phyloP scores from a whole-genome alignment of 2,888 invertebrate species.

The Dryobotodes eremita region DNA sequence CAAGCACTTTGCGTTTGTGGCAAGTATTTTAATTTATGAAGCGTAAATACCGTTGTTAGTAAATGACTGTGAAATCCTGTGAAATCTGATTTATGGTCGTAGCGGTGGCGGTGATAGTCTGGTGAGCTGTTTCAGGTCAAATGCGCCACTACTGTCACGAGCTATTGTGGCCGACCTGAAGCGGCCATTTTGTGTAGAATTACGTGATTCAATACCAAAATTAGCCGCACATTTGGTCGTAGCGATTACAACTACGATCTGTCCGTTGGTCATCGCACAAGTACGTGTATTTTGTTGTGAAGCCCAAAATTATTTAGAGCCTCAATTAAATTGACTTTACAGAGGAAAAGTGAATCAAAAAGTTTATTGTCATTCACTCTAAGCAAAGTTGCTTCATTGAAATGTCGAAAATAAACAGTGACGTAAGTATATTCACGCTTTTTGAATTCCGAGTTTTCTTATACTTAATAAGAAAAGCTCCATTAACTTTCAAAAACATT shows the following conservation, averaged over 20 bases:
- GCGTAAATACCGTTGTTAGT: constrained; percentile 45
- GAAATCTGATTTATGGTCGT: constrained; percentile 54
- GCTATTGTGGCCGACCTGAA: constrained; percentile 13
- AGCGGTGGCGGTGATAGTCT: constrained; percentile 16
- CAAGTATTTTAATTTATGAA: constrained; percentile 56
- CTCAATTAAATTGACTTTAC: not conserved
- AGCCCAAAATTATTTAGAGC: constrained; percentile 8
- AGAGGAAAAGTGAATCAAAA: not conserved
- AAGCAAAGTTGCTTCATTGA: constrained; percentile 5
- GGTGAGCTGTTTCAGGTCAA: constrained; percentile 26
- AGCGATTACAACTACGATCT: constrained; percentile 25
- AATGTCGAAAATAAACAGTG: constrained; percentile 31
- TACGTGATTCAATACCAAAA: constrained; percentile 3
- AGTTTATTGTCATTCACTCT: not conserved
- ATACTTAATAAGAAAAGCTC: constrained; percentile 17
- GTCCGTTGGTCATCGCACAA: constrained; percentile 32
- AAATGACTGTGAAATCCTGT: constrained; percentile 35
- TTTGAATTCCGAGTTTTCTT: constrained; percentile 30
- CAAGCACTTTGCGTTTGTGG: constrained; percentile 33
- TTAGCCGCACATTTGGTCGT: constrained; percentile 21
- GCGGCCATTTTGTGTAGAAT: constrained; percentile 47
- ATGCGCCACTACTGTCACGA: constrained; percentile 21
- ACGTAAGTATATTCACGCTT: constrained; percentile 30
- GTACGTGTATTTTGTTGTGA: constrained; percentile 15
- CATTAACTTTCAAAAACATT: constrained; percentile 47